phyloP scores from a whole-genome alignment of 2,888 invertebrate species.

The Cerastis rubricosa region DNA sequence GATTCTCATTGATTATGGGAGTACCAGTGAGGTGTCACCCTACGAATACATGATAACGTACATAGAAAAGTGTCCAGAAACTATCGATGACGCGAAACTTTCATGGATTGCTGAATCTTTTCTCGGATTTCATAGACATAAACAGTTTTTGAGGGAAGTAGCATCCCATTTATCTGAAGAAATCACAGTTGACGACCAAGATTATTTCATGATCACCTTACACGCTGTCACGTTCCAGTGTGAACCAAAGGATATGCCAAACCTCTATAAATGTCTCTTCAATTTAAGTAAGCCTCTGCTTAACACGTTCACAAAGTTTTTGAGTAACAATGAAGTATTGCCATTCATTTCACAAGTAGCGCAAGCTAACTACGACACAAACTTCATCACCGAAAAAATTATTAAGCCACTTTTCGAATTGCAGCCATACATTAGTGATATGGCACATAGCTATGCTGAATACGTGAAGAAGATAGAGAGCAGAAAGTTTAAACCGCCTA shows the following conservation, averaged over 20 bases:
- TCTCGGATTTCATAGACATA: constrained; percentile 82
- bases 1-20: constrained; percentile 79
- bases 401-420: constrained; percentile 86
- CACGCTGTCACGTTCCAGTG: constrained; percentile 82
- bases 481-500: constrained; percentile 78
- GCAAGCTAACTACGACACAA: constrained; percentile 86
- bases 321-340: constrained; percentile 86
- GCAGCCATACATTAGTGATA: constrained; percentile 86
- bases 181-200: constrained; percentile 79
- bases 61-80: constrained; percentile 82
- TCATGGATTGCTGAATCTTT: constrained; percentile 85
- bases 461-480: constrained; percentile 79
- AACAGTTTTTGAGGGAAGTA: constrained; percentile 77
- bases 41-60: constrained; percentile 84
- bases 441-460: constrained; percentile 81
- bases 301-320: constrained; percentile 81
- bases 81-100: constrained; percentile 79
- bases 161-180: constrained; percentile 76
- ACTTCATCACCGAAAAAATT: constrained; percentile 87
- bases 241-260: constrained; percentile 76
- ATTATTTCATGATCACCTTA: constrained; percentile 82
- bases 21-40: constrained; percentile 76
- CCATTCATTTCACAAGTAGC: constrained; percentile 86
- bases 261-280: constrained; percentile 84
- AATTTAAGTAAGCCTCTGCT: constrained; percentile 84